Evolutionary conservation across 2,888 invertebrate genomes (phyloP).

Genomic region (Eulithis prunata): DNA sequence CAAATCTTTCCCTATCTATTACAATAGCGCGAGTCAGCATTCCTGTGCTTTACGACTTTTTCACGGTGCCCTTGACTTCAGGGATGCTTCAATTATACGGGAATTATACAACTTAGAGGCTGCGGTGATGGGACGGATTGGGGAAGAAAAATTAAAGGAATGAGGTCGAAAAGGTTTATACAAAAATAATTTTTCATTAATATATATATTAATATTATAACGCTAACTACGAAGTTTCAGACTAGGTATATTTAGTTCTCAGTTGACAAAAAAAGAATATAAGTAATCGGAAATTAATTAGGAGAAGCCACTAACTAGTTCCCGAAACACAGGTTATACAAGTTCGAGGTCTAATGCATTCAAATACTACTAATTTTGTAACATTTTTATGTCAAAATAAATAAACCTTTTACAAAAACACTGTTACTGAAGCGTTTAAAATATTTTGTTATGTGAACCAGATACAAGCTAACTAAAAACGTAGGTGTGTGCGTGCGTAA

Average conservation of each 20-base stretch:
- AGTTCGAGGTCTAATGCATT: too few relatives aligned
- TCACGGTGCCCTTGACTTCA: conserved; percentile 7
- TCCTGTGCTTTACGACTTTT: conserved; percentile 17
- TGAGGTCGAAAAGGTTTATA: too few relatives aligned
- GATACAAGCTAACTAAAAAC: conserved; percentile 14
- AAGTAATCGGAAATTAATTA: too few relatives aligned
- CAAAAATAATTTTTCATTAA: too few relatives aligned
- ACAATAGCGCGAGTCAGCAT: conserved; percentile 6
- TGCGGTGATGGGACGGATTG: not conserved
- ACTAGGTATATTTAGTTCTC: not conserved
- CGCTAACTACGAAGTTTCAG: not conserved
- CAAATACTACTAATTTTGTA: too few relatives aligned
- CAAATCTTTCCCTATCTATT: conserved; percentile 9
- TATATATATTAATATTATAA: too few relatives aligned
- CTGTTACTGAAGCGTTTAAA: not conserved
- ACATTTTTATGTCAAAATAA: too few relatives aligned
- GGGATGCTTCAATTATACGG: conserved; percentile 12
- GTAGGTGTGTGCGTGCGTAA: conserved; percentile 15
- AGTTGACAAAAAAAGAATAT: too few relatives aligned
- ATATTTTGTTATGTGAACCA: conserved; percentile 1
- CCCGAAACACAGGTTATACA: too few relatives aligned
- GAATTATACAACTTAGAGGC: conserved; percentile 7
- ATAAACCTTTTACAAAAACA: too few relatives aligned
- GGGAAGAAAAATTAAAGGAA: too few relatives aligned
- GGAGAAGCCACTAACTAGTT: too few relatives aligned